Evolutionary conservation across 2,888 invertebrate genomes (phyloP), one percentile per base, ranked within the genome.

Genomic region (Agrypnus murinus): DNA sequence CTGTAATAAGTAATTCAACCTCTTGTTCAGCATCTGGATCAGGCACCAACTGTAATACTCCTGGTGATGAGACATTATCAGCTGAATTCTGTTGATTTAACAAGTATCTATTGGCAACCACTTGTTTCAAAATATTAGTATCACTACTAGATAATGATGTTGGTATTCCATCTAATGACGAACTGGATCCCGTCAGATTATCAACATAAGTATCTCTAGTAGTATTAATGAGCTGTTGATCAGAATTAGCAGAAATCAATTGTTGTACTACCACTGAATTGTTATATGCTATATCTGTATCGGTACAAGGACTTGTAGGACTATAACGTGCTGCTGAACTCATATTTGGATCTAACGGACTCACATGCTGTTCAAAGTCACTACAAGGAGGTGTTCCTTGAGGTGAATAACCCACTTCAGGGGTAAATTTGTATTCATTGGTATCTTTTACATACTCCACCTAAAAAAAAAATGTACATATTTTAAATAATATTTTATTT

Each of bases 321-420:
- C 91, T 91, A 78, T 92, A 92, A 80, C 90, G 87, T 45, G 88
- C 88, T 15, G 87, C 87, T 34, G 88, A 89, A 81, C 88, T 88
- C 86, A 90, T 87, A 78, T 88, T 90, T 2, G 85, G 85, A 77
- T 86, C 85, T 64, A 85, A 75, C 17, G 84, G 83, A 67, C 84
- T 85, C 6, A 85, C 84, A 74, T 84, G 84, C 50, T 82, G 81
- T 14, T 83, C 81, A 72, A 84, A 84, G 73, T 84, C 76, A 7
- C 72, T 72, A 45, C 74, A 79, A 15, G 73, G 68, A 25, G 75
- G 77, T 14, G 72, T 71, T 53, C 72, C 72, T 46, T 76, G 75
- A 8, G 76, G 69, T 8, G 76, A 74, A 63, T 78, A 73, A 34
- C 72, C 69, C 14, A 75, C 65, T 6, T 79, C 79, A n/a, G 77